Evolutionary conservation across 2,797 vertebrate genomes (phyloP), one percentile per base, ranked within the genome.

Genomic region (Acanthurus tractus): DNA sequence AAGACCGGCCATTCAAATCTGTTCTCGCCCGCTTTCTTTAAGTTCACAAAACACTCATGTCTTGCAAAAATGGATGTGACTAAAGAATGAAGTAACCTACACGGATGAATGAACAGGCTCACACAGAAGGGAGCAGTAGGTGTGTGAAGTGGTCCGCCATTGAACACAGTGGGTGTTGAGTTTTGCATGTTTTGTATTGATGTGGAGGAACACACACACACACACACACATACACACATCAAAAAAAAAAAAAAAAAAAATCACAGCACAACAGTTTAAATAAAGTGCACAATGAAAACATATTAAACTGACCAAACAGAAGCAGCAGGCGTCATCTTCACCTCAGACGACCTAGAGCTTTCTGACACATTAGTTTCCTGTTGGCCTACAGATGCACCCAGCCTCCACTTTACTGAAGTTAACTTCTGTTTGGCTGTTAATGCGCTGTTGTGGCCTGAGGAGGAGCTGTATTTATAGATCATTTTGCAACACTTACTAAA

Each of bases 401-500:
- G 54, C 68, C 70, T 79, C 69, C 79, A 61, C 80, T 83, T 64
- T 7, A 65, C 79, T 73, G 44, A 71, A 84, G 74, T 63, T 63
- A 81, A 83, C 82, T 86, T 76, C 59, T 69, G 76, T 74, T 83
- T 71, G 49, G 20, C 66, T 75, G 40, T 25, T 74, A 55, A 70
- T 53, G 50, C 54, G 34, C 58, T 38, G 66, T 10, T 36, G 63
- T 52, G 48, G 78, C 87, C 81, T 8, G 45, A 82, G 62, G 84
- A 86, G 25, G 42, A 80, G 67, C 75, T 54, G 75, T 74, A 77
- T 89, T 88, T 81, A 63, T 77, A 74, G 71, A 75, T 70, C 14
- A 38, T 83, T 90, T 78, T 85, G 87, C 81, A 88, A 88, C 79
- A 77, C 61, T 82, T 77, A 66, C 74, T 77, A 90, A 81, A 63